Evolutionary conservation across 1,140 invertebrate species (phyloP).

Genomic region (Camponotus vicinus): DNA sequence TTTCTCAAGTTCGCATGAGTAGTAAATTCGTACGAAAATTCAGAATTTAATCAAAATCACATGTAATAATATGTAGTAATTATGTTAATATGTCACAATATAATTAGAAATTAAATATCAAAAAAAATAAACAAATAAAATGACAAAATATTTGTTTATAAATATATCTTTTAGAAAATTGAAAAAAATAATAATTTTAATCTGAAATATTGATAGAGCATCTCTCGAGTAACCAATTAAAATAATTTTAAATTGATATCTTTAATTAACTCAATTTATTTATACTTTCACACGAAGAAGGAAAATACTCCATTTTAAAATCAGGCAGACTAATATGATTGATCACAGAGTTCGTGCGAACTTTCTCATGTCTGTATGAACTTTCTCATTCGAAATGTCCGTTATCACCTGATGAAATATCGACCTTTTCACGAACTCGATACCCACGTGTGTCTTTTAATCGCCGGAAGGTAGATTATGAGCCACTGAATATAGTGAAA

Average conservation of each 20-base stretch:
- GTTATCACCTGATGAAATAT: conserved; percentile 10
- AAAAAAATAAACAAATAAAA: neutral
- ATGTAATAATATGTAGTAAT: too few species aligned
- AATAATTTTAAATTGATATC: neutral
- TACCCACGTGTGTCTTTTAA: neutral
- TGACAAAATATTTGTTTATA: neutral
- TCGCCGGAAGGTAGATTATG: neutral
- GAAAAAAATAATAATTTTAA: neutral
- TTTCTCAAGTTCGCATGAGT: conserved; percentile 3
- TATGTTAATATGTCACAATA: too few species aligned
- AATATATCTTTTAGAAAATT: neutral
- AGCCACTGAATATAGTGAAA: conserved; percentile 8
- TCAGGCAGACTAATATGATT: neutral
- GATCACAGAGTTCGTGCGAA: neutral
- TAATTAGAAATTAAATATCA: neutral
- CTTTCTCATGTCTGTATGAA: conserved; percentile 12
- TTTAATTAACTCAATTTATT: neutral
- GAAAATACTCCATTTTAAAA: neutral
- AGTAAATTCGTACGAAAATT: neutral
- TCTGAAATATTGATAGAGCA: neutral
- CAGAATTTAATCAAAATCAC: neutral
- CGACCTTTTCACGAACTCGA: conserved; percentile 29
- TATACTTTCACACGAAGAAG: neutral
- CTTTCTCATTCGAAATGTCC: conserved; percentile 22
- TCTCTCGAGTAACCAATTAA: neutral